These are phyloP conservation scores for Galeopsomyia nigrocyanea DNA, from an alignment of 2,888 invertebrate genomes.

Conservation along the genomic window DNA sequence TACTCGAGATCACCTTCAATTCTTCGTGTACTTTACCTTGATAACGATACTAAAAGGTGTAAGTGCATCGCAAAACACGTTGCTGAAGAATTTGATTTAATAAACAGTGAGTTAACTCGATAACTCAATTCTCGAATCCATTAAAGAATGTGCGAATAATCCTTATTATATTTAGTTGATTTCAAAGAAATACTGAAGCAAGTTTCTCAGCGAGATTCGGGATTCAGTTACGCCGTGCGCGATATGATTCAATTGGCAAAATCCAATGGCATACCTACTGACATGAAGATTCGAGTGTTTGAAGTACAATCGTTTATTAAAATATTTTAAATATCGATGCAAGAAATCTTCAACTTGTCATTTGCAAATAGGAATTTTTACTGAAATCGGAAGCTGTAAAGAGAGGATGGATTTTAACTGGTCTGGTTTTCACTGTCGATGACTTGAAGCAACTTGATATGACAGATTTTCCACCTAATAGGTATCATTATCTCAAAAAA, in stretches of 20 bases:
- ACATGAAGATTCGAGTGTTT: constrained; percentile 56
- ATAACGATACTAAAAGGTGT: constrained; percentile 72
- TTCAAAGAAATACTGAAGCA: constrained; percentile 72
- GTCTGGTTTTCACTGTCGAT: constrained; percentile 72
- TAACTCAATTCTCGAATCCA: neutral
- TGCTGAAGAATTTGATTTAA: constrained; percentile 71
- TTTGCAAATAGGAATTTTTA: constrained; percentile 64
- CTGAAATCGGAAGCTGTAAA: constrained; percentile 72
- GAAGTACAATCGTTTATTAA: constrained; percentile 52
- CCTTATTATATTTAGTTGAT: constrained; percentile 68
- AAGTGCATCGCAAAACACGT: constrained; percentile 72
- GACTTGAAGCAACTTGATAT: constrained; percentile 76
- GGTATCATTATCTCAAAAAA: constrained; percentile 65
- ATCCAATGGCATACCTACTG: constrained; percentile 49
- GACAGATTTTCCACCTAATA: constrained; percentile 75
- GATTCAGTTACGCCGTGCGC: constrained; percentile 53
- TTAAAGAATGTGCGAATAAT: constrained; percentile 7
- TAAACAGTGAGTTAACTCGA: constrained; percentile 68
- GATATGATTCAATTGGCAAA: constrained; percentile 46
- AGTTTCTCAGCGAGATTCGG: constrained; percentile 65
- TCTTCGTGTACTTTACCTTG: constrained; percentile 74
- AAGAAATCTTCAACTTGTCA: neutral
- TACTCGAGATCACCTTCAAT: constrained; percentile 70
- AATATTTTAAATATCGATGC: constrained; percentile 1
- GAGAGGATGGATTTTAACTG: constrained; percentile 76